Evolutionary conservation across 2,797 vertebrate genomes (phyloP).

Genomic region (Sternarchorhynchus goeldii): DNA sequence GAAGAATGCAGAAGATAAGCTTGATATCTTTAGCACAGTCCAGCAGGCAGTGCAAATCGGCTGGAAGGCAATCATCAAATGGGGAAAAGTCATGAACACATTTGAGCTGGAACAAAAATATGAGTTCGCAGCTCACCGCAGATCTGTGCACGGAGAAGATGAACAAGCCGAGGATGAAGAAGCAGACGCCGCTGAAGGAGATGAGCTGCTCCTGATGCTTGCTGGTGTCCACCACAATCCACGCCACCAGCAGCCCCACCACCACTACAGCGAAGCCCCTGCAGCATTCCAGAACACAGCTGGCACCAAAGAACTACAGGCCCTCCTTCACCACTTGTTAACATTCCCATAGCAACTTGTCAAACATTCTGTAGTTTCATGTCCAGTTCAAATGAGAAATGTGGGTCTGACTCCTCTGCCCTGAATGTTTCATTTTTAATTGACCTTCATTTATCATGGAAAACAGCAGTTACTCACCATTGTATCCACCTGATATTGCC

Average conservation of each 20-base stretch:
- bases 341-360: no score
- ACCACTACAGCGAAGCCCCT: slow-evolving; percentile 79
- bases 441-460: no score
- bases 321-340: not conserved
- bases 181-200: slow-evolving; percentile 86
- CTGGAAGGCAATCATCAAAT: not conserved
- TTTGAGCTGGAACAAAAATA: not conserved
- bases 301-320: not conserved
- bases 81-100: no score
- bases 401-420: no score
- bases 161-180: slow-evolving; percentile 81
- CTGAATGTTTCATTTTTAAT: no score
- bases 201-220: slow-evolving; percentile 83
- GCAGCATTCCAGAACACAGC: slow-evolving; percentile 35
- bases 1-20: slow-evolving; percentile 61
- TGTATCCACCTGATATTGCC: slow-evolving; percentile 81
- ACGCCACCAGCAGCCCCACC: slow-evolving; percentile 77
- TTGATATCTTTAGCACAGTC: slow-evolving; percentile 28
- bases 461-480: slow-evolving; percentile 78
- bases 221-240: slow-evolving; percentile 84
- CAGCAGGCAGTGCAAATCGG: not conserved
- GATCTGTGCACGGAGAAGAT: slow-evolving; percentile 83
- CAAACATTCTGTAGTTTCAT: no score
- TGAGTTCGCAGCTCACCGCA: slow-evolving; percentile 71
- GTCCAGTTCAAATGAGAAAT: no score